Evolutionary conservation across 2,797 vertebrate genomes (phyloP), one percentile per base, ranked within the genome.

Genomic region (Lithobates sylvaticus): DNA sequence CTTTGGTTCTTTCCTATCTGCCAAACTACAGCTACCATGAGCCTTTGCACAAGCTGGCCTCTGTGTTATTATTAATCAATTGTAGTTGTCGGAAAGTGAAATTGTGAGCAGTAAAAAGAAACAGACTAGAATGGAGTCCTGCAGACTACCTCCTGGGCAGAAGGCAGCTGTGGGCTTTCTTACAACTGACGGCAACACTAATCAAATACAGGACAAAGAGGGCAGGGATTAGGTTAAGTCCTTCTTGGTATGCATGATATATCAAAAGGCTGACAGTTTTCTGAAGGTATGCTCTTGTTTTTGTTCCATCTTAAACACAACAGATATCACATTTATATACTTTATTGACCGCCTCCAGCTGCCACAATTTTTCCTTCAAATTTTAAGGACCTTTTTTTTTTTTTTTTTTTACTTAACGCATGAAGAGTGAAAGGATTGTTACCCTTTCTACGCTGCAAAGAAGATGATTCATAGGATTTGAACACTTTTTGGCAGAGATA

Each of bases 141-240:
- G 65, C 65, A 67, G 65, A 67, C 65, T 67, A 67, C 65, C 65
- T 67, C 65, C 39, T 74, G 72, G 72, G 72, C 42, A 47, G 72
- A 74, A 44, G 72, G 72, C 72, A 74, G 72, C 72, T 74, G 42
- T 47, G 72, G 39, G 10, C 72, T 74, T 74, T n/a, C 42, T 74
- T n/a, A 42, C 36, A 42, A n/a, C 21, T 44, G 36, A 74, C 10
- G 39, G 71, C 71, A 73, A 74, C 72, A 47, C 42, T 74, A 74
- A 74, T 74, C 39, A 74, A 50, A 74, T 50, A 47, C 39, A 74
- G 39, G 39, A 73, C 71, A 73, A 74, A 74, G 72, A 67, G 72
- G 39, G 26, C 42, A 47, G 10, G 72, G 42, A 47, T 74, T 44
- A 73, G 21, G 39, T 44, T 44, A 42, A 42, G n/a, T 27, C 36